Percentiles rank a stretch among this genome's conserved stretches.
Evolutionary conservation across 2,797 vertebrate species (phyloP).

Genomic region (Catharus ustulatus): DNA sequence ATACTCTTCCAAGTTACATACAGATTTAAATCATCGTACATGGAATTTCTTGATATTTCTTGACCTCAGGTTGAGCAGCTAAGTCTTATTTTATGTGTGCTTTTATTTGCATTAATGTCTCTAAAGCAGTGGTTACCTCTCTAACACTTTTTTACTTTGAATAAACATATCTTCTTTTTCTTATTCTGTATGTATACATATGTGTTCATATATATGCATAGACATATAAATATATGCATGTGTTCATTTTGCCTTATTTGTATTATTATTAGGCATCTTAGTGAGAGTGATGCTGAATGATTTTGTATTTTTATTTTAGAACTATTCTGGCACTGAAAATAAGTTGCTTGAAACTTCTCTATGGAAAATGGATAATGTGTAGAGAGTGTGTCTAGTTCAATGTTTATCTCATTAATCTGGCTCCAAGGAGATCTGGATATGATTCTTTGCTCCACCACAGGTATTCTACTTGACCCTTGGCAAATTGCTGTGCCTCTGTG

Average conservation of each 20-base stretch:
- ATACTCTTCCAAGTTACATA: background rate
- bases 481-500: background rate
- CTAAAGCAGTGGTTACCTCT: background rate
- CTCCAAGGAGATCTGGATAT: background rate
- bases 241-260: background rate
- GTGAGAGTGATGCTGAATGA: background rate
- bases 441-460: background rate
- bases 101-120: background rate
- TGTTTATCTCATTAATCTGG: conserved; percentile 31
- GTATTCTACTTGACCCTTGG: conserved; percentile 22
- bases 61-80: background rate
- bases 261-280: background rate
- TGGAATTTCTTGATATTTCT: background rate
- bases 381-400: background rate
- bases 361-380: background rate
- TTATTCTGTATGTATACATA: background rate
- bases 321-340: background rate
- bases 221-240: background rate
- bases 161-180: background rate
- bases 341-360: background rate
- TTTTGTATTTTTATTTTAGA: background rate
- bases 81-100: background rate
- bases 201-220: accelerated
- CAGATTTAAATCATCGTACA: background rate
- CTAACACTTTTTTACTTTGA: background rate